Base-by-base conservation (phyloP, 2,888 invertebrate species). In the Pterobdella sp. region DNA sequence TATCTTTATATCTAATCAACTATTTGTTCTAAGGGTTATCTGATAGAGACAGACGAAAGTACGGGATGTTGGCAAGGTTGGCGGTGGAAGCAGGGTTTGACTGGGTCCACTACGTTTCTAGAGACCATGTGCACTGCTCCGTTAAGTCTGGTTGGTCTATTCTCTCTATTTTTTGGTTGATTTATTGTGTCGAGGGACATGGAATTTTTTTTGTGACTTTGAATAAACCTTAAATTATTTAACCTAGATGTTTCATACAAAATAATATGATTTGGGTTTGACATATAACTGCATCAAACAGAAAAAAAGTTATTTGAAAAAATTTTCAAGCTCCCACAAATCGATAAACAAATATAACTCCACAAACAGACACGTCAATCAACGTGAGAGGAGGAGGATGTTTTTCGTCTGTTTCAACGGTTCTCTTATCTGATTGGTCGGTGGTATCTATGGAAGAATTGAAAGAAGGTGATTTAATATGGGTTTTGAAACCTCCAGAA, bases 1-100 rank as follows among this genome's bases (percentile, higher is more conserved):
- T n/a, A n/a, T n/a, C n/a, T n/a, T n/a, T n/a, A n/a, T n/a, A n/a
- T n/a, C n/a, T n/a, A n/a, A n/a, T n/a, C n/a, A n/a, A n/a, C n/a
- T n/a, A n/a, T n/a, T n/a, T n/a, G n/a, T 18, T 3, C 7, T 26
- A 22, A 56, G 60, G 60, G 77, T 95, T 95, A 79, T 91, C 92
- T 78, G 95, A 95, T 87, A 87, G 92, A 73, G 77, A 77, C 67
- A 29, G 91, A 75, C 88, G 91, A 84, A 95, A 95, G 86, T 91
- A 94, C 85, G 95, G 95, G 78, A 93, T 95, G 93, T 87, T 96
- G 81, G 96, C 95, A 66, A 87, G 95, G 75, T 87, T 96, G 73
- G 96, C 96, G 0, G 93, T 94, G 75, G 94, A 95, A 84, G 94
- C 95, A 35, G 95, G 95, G 81, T 96, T 96, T 87, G 95, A 96